These are phyloP conservation scores for Tolypeutes matacus DNA, from an alignment of 2,797 vertebrate genomes.

Conservation along the genomic window DNA sequence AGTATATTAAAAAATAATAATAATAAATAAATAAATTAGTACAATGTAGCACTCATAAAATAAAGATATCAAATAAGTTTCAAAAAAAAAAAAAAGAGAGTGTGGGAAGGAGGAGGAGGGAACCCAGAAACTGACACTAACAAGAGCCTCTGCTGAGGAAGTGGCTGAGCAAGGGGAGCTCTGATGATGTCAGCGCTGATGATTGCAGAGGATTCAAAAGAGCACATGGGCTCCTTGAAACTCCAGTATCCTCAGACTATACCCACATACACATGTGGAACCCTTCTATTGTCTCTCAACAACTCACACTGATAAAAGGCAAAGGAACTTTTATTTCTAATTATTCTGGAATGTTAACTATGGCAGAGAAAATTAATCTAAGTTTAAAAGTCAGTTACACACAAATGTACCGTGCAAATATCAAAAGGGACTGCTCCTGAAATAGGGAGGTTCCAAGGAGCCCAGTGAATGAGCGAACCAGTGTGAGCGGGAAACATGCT, in stretches of 20 bases:
- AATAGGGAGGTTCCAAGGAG: not conserved
- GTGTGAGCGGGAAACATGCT: not conserved
- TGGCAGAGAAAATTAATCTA: conserved; percentile 65
- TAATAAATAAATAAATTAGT: no score
- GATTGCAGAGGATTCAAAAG: not conserved
- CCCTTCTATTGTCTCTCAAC: conserved; percentile 16
- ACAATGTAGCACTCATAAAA: no score
- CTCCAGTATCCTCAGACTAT: not conserved
- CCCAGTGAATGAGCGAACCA: not conserved
- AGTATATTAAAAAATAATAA: no score
- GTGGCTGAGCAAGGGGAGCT: no score
- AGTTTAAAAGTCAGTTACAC: conserved; percentile 61
- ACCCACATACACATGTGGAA: not conserved
- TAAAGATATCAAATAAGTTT: no score
- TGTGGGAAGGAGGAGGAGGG: not conserved
- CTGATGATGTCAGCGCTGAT: not conserved
- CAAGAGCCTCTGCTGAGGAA: not conserved
- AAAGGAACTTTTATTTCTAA: conserved; percentile 65
- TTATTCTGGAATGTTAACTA: conserved; percentile 61
- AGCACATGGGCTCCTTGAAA: not conserved
- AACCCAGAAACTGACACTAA: not conserved
- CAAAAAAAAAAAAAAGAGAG: no score
- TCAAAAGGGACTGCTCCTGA: conserved; percentile 1
- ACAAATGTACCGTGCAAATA: conserved; percentile 29
- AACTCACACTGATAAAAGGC: not conserved